Percentiles rank a stretch among this genome's conserved stretches.
Conservation (phyloP, 2,888 invertebrate species). For the Nomada goodeniana region DNA sequence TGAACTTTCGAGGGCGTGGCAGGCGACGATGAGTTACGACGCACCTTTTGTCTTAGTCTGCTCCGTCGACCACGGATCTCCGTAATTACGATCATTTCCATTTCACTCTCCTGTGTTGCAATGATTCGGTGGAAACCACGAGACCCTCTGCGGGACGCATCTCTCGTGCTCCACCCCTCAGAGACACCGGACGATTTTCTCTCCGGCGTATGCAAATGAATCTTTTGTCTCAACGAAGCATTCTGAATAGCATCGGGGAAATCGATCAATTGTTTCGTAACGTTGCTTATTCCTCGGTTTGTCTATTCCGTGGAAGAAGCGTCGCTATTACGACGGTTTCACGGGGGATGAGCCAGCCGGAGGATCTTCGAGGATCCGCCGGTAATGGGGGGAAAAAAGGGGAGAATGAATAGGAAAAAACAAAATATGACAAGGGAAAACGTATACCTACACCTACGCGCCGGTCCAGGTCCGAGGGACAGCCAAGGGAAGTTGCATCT, state of each 20-base stretch:
- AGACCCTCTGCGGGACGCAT: slow-evolving; percentile 20
- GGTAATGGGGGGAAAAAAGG: slow-evolving; percentile 53
- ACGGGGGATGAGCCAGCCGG: slow-evolving; percentile 40
- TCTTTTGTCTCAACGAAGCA: neutral
- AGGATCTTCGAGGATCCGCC: slow-evolving; percentile 42
- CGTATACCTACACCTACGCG: slow-evolving; percentile 53
- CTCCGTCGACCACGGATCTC: slow-evolving; percentile 55
- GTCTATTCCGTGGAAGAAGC: neutral
- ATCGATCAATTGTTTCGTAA: neutral
- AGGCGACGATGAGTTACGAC: slow-evolving; percentile 74
- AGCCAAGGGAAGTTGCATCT: slow-evolving; percentile 80
- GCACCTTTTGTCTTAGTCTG: slow-evolving; percentile 69
- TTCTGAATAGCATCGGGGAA: neutral
- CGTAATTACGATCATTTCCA: slow-evolving; percentile 72
- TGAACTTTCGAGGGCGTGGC: slow-evolving; percentile 73
- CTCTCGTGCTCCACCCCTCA: slow-evolving; percentile 36
- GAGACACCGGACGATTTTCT: slow-evolving; percentile 26
- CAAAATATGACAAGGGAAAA: slow-evolving; percentile 35
- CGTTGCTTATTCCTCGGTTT: too few relatives aligned
- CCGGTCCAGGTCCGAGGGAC: slow-evolving; percentile 39
- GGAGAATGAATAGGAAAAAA: slow-evolving; percentile 14
- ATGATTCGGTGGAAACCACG: slow-evolving; percentile 9
- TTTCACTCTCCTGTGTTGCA: slow-evolving; percentile 11
- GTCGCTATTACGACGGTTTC: neutral
- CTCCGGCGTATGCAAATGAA: slow-evolving; percentile 23